phyloP scores from a whole-genome alignment of 1,140 invertebrate species.

The Caenorhabditis remanei region DNA sequence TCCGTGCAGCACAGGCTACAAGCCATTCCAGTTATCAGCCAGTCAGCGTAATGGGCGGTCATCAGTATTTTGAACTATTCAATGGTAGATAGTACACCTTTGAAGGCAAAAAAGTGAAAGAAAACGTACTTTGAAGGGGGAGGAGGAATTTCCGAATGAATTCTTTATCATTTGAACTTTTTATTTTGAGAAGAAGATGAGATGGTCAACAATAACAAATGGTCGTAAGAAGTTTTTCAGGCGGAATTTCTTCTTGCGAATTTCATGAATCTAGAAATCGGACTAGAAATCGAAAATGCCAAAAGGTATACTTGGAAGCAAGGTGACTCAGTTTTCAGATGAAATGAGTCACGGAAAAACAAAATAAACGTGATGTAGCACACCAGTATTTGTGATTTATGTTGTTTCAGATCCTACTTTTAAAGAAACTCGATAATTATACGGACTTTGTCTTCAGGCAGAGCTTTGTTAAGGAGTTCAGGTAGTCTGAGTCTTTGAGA shows the following conservation, averaged over 20 bases:
- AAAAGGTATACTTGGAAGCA: too few species aligned
- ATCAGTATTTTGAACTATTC: background rate
- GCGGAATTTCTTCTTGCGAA: background rate
- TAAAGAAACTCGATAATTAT: too few species aligned
- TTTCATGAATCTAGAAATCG: too few species aligned
- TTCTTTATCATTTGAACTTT: conserved; percentile 31
- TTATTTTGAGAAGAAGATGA: background rate
- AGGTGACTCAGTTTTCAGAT: too few species aligned
- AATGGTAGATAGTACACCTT: background rate
- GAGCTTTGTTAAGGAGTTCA: too few species aligned
- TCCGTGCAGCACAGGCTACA: background rate
- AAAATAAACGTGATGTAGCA: too few species aligned
- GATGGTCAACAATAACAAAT: background rate
- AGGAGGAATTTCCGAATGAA: background rate
- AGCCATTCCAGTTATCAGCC: conserved; percentile 21
- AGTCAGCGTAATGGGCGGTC: conserved; percentile 25
- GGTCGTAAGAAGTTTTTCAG: background rate
- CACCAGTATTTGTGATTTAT: too few species aligned
- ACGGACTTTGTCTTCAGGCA: too few species aligned
- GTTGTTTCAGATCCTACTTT: too few species aligned
- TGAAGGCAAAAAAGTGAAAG: background rate
- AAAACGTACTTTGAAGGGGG: background rate
- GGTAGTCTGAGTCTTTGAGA: too few species aligned
- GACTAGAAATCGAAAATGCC: background rate
- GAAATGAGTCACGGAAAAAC: too few species aligned